Base-by-base conservation (phyloP, 2,888 invertebrate genomes). In the Dryadula phaetusa region DNA sequence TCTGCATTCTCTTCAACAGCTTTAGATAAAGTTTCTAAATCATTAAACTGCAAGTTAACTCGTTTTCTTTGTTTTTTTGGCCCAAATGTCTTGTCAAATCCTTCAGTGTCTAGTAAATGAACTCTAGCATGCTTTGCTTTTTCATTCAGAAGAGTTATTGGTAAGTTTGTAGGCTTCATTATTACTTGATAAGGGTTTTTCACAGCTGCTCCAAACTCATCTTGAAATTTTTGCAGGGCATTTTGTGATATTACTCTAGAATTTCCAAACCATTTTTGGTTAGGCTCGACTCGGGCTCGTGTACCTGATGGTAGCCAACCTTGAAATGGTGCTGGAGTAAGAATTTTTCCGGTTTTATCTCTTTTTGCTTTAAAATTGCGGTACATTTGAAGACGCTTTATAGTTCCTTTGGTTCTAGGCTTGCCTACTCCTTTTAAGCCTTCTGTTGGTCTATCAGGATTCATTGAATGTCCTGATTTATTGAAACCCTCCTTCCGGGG, bases 191-290 rank as follows among this genome's bases (percentile, higher is more conserved):
- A 99, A 0, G 99, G 99, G 90, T 99, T 98, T 81, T 96, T 98
- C 63, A 98, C 94, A 34, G 97, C 99, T 78, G 97, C 97, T 18
- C 98, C 98, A 83, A 99, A 95, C 89, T 99, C 99, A 47, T 97
- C 97, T 92, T 99, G 97, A 80, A 98, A 97, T 81, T 97, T 97
- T 85, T 97, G 97, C 34, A 98, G 82, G 0, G 97, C 96, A 79
- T 94, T 96, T 88, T 99, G 99, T 0, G 98, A 97, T 75, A 99
- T 98, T 0, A 99, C 99, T 72, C 99, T 94, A 0, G 99, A 99
- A 85, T 99, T 99, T 16, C 99, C 99, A 87, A 99, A 99, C 99
- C 99, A 99, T 84, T 97, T 98, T 78, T 98, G 97, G 76, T 98
- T 99, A 2, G 99, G 99, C 88, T 99, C 99, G 0, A 99, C 98